These are phyloP conservation scores for Pampus argenteus DNA, from an alignment of 2,797 vertebrate species.

Conservation along the genomic window DNA sequence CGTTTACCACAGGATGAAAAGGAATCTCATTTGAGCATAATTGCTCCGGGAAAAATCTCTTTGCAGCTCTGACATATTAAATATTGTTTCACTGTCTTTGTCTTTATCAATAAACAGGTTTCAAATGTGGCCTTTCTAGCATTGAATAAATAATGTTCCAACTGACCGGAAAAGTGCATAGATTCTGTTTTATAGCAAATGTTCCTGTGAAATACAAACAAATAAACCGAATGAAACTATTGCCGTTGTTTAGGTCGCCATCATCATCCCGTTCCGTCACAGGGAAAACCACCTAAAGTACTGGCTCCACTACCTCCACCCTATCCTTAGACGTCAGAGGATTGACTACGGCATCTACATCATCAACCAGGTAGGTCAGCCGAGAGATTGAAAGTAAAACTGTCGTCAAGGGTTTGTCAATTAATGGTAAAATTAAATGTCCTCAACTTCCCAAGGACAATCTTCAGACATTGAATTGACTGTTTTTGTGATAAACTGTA, in stretches of 20 bases:
- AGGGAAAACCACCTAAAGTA: slow-evolving; percentile 97
- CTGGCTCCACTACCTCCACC: slow-evolving; percentile 99
- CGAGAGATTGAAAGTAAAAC: neutral
- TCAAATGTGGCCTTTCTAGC: neutral
- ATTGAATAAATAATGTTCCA: slow-evolving; percentile 2
- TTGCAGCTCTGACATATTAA: neutral
- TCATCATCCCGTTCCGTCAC: slow-evolving; percentile 98
- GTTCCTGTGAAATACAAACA: neutral
- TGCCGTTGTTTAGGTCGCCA: slow-evolving; percentile 85
- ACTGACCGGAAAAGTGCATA: neutral
- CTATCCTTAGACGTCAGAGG: slow-evolving; percentile 95
- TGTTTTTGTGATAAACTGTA: slow-evolving; percentile 1
- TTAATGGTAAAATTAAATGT: neutral
- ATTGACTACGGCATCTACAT: slow-evolving; percentile 97
- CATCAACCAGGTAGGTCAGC: slow-evolving; percentile 92
- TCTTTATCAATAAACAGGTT: neutral
- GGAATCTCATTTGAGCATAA: slow-evolving; percentile 6
- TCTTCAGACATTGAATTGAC: no score
- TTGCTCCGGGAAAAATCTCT: slow-evolving; percentile 1
- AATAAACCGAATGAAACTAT: neutral
- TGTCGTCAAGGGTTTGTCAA: no score
- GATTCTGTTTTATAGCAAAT: neutral
- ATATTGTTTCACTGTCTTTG: neutral
- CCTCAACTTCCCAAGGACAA: no score
- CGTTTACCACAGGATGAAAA: neutral